Evolutionary conservation across 1,140 invertebrate species (phyloP), one percentile per base, ranked within the genome.

Genomic region (Caerostris extrusa): DNA sequence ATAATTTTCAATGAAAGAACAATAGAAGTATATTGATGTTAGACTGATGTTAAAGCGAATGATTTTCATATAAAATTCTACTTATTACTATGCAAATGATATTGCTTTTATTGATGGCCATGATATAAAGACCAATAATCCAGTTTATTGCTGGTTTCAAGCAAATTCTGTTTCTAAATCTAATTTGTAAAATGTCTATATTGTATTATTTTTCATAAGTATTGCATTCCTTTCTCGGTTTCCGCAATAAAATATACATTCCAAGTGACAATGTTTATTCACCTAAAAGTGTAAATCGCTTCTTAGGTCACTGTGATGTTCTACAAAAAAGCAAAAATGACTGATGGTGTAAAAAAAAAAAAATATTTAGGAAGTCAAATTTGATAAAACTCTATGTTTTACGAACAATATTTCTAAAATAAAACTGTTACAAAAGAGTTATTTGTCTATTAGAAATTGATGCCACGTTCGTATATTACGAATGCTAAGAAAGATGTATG

Each of bases 361-460:
- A 19, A 34, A 77, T 87, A 60, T 60, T 77, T 77, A 60, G 57
- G 19, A 60, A 19, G 58, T 89, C 64, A 89, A 67, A 69, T 90
- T 90, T 90, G 71, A 81, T 81, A 58, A 58, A 90, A 57, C 56
- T 77, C 50, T 71, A 58, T 90, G 71, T 90, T 90, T 90, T 81
- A 50, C 53, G 19, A 60, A 50, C 61, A 53, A 89, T 53, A 19
- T 89, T 58, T 90, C 61, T 91, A 61, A 64, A 82, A 55, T 83
- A 61, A 34, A 83, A 56, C 57, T 77, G 61, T 82, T 61, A 17
- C 64, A 61, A 91, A 64, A 83, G 58, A 91, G 58, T 91, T 91
- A 82, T 81, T 83, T 91, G 90, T 91, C 77, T 91, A 91, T 77
- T 83, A 91, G 90, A 12, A 57, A 55, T 55, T 91, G 14, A 87